Percentiles rank a stretch among this genome's conserved stretches.
phyloP scores from a whole-genome alignment of 2,113 vertebrate species.

The Recurvirostra avosetta region DNA sequence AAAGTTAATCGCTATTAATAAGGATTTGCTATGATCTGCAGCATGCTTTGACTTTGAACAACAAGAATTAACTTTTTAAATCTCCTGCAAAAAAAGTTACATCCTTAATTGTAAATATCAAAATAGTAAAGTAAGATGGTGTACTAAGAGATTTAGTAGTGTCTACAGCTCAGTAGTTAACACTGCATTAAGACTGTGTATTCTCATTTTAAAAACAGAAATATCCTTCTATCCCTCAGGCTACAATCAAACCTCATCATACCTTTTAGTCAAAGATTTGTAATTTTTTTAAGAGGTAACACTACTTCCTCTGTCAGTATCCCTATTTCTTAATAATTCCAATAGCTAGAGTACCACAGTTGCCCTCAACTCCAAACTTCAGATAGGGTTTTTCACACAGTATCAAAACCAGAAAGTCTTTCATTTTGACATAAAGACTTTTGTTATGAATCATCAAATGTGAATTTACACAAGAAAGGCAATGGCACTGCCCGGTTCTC shows the following conservation, averaged over 20 bases:
- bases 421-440: not conserved
- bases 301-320: not conserved
- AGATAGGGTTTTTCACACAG: not conserved
- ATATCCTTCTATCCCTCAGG: not conserved
- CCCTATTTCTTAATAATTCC: not conserved
- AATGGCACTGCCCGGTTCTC: not conserved
- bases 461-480: not conserved
- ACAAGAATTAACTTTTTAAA: not conserved
- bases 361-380: not conserved
- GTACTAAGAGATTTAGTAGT: not conserved
- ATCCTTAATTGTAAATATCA: not conserved
- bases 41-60: not conserved
- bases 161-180: not conserved
- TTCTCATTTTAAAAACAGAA: not conserved
- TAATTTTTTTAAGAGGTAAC: not conserved
- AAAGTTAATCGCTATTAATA: not conserved
- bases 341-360: not conserved
- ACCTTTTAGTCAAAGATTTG: not conserved
- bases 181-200: not conserved
- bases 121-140: not conserved
- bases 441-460: not conserved
- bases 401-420: not conserved
- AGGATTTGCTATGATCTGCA: not conserved
- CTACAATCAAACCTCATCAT: not conserved
- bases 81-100: not conserved